These are phyloP conservation scores for Argyra leucocephala DNA, from an alignment of 2,888 invertebrate genomes.

Conservation along the genomic window DNA sequence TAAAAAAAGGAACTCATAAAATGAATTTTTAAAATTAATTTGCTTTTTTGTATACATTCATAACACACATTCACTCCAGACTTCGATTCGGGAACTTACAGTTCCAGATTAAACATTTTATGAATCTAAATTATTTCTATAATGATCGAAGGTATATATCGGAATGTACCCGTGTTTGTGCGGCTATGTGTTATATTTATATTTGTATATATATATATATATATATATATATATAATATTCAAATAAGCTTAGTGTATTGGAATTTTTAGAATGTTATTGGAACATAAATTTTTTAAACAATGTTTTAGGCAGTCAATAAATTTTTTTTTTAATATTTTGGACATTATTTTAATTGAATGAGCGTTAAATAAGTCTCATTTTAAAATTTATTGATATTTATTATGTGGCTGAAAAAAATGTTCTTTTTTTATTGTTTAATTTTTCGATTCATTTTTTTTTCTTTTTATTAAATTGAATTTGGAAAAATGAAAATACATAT, in stretches of 20 bases:
- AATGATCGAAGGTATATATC: too few relatives aligned
- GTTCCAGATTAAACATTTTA: too few relatives aligned
- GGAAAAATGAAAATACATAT: too few relatives aligned
- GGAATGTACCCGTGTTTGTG: too few relatives aligned
- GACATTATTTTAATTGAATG: not conserved
- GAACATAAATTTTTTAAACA: not conserved
- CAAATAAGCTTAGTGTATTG: not conserved
- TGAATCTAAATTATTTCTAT: too few relatives aligned
- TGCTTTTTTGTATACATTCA: too few relatives aligned
- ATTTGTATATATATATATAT: too few relatives aligned
- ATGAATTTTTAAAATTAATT: not conserved
- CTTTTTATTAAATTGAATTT: too few relatives aligned
- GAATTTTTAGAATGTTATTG: not conserved
- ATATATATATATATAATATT: too few relatives aligned
- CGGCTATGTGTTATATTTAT: too few relatives aligned
- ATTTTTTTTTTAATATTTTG: not conserved
- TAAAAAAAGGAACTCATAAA: not conserved
- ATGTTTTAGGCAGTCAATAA: not conserved
- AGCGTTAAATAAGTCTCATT: slow-evolving; percentile 3
- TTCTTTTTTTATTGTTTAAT: not conserved
- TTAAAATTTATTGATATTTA: not conserved
- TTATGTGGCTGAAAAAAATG: not conserved
- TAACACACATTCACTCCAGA: too few relatives aligned
- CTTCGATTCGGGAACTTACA: too few relatives aligned
- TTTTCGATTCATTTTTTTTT: not conserved